Percentiles rank a stretch among this genome's conserved stretches.
These are phyloP conservation scores for Geodia barretti DNA, from an alignment of 37 sponge, comb jelly and placozoan species.

Conservation along the genomic window DNA sequence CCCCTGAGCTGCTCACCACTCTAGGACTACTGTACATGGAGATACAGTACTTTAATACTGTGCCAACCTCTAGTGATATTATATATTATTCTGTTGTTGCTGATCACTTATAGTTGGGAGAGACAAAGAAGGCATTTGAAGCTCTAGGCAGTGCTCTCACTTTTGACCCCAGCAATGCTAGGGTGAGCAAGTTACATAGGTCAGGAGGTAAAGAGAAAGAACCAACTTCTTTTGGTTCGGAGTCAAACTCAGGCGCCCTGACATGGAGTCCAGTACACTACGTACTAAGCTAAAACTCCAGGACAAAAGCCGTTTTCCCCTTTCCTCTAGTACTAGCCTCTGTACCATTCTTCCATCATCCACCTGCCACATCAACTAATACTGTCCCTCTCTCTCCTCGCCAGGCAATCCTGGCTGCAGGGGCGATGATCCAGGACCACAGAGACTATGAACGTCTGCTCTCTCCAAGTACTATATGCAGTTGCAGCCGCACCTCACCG, in stretches of 20 bases:
- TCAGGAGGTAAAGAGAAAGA: too few relatives aligned
- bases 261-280: too few relatives aligned
- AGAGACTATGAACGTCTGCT: conserved; percentile 92
- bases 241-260: too few relatives aligned
- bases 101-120: conserved; percentile 61
- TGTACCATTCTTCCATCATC: too few relatives aligned
- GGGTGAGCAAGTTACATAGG: too few relatives aligned
- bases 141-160: conserved; percentile 91
- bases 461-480: conserved; percentile 91
- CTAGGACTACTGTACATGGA: conserved; percentile 89
- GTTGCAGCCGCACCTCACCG: conserved; percentile 75
- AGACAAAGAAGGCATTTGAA: conserved; percentile 89
- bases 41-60: too few relatives aligned
- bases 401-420: conserved; percentile 94
- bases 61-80: too few relatives aligned
- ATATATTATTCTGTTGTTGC: too few relatives aligned
- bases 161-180: conserved; percentile 84
- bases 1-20: conserved; percentile 90
- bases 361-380: too few relatives aligned
- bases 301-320: not conserved
- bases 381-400: conserved; percentile 15
- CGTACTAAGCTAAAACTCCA: too few relatives aligned
- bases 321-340: conserved; percentile 9
- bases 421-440: conserved; percentile 92
- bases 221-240: too few relatives aligned